Conservation (phyloP, 2,113 vertebrate genomes). For the Synodontis membranacea region DNA sequence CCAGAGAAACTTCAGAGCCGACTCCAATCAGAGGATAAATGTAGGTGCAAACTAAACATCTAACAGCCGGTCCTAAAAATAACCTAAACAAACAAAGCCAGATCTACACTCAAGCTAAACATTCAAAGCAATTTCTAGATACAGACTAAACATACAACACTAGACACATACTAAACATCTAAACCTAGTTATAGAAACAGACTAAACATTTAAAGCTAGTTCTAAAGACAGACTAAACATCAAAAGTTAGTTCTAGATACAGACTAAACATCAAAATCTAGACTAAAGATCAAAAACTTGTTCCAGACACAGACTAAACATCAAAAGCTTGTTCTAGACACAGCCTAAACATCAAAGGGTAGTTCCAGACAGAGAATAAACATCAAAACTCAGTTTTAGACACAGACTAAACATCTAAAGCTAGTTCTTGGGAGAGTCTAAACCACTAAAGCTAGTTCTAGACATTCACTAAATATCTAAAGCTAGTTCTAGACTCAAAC, state of each 20-base stretch:
- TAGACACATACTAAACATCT: background rate
- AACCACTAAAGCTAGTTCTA: too few relatives aligned
- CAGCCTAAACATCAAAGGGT: background rate
- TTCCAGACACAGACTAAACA: background rate
- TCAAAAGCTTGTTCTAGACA: background rate
- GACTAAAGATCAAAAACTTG: background rate
- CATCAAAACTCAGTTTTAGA: background rate
- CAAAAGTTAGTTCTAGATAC: background rate
- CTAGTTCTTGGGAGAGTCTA: background rate
- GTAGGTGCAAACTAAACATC: background rate
- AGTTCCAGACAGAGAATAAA: background rate
- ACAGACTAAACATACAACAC: background rate
- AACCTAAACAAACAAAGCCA: background rate
- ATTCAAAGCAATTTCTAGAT: background rate
- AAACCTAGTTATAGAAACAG: background rate
- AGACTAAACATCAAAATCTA: background rate
- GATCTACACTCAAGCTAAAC: background rate
- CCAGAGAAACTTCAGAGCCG: background rate
- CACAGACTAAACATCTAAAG: background rate
- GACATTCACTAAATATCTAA: conserved; percentile 2
- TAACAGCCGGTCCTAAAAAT: background rate
- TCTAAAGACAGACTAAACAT: background rate
- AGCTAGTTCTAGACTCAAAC: background rate
- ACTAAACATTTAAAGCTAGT: background rate
- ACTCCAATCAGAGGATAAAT: too few relatives aligned